Conservation (phyloP, 2,797 vertebrate species). For the Netta rufina region DNA sequence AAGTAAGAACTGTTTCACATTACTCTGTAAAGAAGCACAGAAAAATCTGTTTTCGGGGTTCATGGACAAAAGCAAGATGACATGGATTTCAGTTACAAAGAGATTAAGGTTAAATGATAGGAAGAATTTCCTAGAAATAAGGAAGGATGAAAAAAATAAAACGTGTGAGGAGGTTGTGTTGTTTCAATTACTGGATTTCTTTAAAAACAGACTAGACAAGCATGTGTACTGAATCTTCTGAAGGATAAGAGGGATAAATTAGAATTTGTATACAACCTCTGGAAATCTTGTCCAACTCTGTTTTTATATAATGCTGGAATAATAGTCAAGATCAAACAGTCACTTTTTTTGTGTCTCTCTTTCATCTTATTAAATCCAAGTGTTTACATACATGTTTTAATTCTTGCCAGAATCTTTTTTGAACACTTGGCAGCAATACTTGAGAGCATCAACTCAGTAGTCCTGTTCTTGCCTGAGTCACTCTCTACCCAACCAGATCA, state of each 20-base stretch:
- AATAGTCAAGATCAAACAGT: not conserved
- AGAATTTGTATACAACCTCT: not conserved
- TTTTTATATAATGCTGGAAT: not conserved
- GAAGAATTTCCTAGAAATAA: not conserved
- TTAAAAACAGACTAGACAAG: not conserved
- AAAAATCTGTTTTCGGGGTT: not conserved
- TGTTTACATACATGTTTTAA: not conserved
- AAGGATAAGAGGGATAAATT: not conserved
- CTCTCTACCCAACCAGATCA: not conserved
- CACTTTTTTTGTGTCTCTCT: not conserved
- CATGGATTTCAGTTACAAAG: not conserved
- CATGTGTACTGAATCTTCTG: not conserved
- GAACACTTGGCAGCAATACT: not conserved
- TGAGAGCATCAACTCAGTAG: not conserved
- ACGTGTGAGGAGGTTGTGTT: not conserved
- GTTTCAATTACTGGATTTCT: not conserved
- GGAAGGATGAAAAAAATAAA: not conserved
- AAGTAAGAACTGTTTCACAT: not conserved
- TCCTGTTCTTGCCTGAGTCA: not conserved
- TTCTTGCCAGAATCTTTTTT: not conserved
- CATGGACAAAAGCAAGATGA: not conserved
- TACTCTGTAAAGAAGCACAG: not conserved
- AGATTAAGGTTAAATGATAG: not conserved
- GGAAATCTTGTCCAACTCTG: not conserved
- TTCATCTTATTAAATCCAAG: not conserved